Evolutionary conservation across 2,888 invertebrate species (phyloP).

Genomic region (Lamellibrachia columna): DNA sequence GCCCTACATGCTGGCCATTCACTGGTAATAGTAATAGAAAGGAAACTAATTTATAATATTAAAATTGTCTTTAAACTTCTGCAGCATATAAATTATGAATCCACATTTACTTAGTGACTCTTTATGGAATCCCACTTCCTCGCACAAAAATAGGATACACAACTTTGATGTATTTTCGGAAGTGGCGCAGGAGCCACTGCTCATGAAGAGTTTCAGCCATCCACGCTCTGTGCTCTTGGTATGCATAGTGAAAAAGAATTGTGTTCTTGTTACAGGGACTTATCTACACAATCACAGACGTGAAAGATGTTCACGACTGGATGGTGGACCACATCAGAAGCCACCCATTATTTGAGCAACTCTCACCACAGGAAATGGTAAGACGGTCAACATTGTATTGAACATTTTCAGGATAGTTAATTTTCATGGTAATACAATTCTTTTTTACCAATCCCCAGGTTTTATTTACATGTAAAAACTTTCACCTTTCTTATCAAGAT

Average conservation of each 20-base stretch:
- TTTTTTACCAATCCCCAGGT: not conserved
- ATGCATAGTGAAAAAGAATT: not conserved
- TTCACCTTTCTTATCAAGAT: too few relatives aligned
- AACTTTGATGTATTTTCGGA: not conserved
- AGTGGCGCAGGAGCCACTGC: not conserved
- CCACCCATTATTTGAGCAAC: slow-evolving; percentile 87
- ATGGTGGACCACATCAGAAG: slow-evolving; percentile 90
- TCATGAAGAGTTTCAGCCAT: too few relatives aligned
- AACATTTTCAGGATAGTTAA: not conserved
- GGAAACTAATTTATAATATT: too few relatives aligned
- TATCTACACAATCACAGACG: slow-evolving; percentile 97
- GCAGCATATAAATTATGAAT: too few relatives aligned
- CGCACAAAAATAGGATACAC: not conserved
- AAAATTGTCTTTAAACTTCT: too few relatives aligned
- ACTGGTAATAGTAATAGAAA: too few relatives aligned
- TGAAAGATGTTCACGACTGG: slow-evolving; percentile 96
- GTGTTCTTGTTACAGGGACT: slow-evolving; percentile 74
- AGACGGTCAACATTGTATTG: not conserved
- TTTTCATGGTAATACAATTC: not conserved
- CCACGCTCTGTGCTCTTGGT: too few relatives aligned
- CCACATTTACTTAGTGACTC: too few relatives aligned
- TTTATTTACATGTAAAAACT: too few relatives aligned
- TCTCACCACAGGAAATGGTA: slow-evolving; percentile 82
- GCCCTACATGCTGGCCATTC: too few relatives aligned
- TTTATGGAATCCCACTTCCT: not conserved